Base-by-base conservation (phyloP, 2,797 vertebrate genomes). In the Molossus alvarezi region DNA sequence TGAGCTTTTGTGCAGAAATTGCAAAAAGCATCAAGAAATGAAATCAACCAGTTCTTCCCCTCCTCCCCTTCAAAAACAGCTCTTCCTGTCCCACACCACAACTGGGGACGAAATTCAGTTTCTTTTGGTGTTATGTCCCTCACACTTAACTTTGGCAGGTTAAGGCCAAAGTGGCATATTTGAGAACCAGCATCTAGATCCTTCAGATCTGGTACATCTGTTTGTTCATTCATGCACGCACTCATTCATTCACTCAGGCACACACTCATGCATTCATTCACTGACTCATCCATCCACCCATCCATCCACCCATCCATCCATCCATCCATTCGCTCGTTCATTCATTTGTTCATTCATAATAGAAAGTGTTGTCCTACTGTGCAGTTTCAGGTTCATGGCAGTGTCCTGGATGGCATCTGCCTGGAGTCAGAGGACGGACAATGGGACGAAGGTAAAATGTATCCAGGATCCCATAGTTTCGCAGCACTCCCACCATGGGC, bases 1-100 rank as follows among this genome's bases (percentile, higher is more conserved):
- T 72, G 73, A 69, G 71, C 65, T 69, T 29, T 89, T 21, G 57
- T 79, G 45, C 8, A 60, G 62, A 86, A 83, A 91, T 9, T 71
- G 33, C 48, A 62, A 95, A 95, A 87, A 57, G 6, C 45, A 33
- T 5, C 37, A 25, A 60, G 25, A 79, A 90, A n/a, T 71, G 15
- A 95, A 75, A 84, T 48, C 17, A 29, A 3, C 25, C 13, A 77
- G n/a, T 15, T 81, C 14, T 53, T 53, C 4, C 20, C 21, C 41
- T 4, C 20, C 21, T 33, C 33, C 9, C 9, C 45, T 51, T 17
- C 18, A 45, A 3, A 37, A 51, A 12, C 5, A 58, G 21, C 27
- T 15, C 18, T 53, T 96, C 29, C 65, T 64, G 6, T n/a, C 20
- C 4, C 4, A 9, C 2, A 25, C 20, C 15, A 6, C 10, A 62